These are phyloP conservation scores for Lamellibrachia satsuma DNA, from an alignment of 2,888 invertebrate genomes.

Conservation along the genomic window DNA sequence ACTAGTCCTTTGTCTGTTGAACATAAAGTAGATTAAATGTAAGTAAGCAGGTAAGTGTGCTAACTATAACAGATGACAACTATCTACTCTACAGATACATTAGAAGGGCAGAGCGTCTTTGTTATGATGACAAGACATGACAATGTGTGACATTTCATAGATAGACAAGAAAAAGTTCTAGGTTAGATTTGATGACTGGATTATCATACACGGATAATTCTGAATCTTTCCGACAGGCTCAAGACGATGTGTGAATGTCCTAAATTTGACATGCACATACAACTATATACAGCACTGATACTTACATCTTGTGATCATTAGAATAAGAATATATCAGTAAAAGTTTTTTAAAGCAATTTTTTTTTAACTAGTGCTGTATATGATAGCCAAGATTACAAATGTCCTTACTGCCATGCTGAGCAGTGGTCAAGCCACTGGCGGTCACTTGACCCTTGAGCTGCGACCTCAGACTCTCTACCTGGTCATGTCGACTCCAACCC, in stretches of 20 bases:
- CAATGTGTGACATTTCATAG: too few species aligned
- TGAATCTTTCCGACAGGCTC: too few species aligned
- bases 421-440: conserved; percentile 8
- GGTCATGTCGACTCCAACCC: conserved; percentile 57
- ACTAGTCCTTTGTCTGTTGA: conserved; percentile 17
- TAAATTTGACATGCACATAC: too few species aligned
- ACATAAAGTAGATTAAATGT: neutral
- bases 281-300: too few species aligned
- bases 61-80: neutral
- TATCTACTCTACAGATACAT: neutral
- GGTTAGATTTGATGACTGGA: neutral
- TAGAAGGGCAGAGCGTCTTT: too few species aligned
- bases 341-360: too few species aligned
- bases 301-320: too few species aligned
- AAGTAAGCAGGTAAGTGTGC: neutral
- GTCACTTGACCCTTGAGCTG: conserved; percentile 39
- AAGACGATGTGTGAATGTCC: too few species aligned
- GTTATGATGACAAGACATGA: too few species aligned
- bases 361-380: neutral
- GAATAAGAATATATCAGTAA: too few species aligned
- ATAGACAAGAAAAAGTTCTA: too few species aligned
- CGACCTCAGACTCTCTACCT: conserved; percentile 34
- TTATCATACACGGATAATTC: neutral
- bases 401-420: neutral
- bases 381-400: neutral